Evolutionary conservation across 2,888 invertebrate species (phyloP), one percentile per base, ranked within the genome.

Genomic region (Phania funesta): DNA sequence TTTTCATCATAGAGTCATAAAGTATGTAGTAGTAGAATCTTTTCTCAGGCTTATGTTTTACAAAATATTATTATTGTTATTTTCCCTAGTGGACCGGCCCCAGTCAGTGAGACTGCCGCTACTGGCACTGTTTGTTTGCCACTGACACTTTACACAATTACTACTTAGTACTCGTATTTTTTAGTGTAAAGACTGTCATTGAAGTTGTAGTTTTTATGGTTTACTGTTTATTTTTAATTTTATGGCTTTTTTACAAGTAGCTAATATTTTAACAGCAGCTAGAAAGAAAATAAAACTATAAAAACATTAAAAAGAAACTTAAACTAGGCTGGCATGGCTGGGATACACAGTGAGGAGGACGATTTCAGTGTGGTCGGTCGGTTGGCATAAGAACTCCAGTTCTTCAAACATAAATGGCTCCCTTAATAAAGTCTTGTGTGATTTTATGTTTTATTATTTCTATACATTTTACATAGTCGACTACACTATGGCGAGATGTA

Each of bases 11-110:
- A 29, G 41, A 68, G 41, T 65, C 60, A 52, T 32, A 58, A 70
- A 70, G 52, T 48, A 41, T 48, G n/a, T 48, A 24, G 35, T 26
- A 62, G 70, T 70, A 22, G 38, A 54, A 6, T 60, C 52, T 35
- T 50, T 73, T 78, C 78, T 74, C 78, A 82, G 82, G 74, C 82
- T 82, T 70, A 48, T 78, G 74, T 75, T 74, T 78, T 70, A 70
- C 65, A 78, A 78, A 78, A 78, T 75, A 70, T 75, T 68, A 41
- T 74, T 79, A 41, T 75, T n/a, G n/a, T n/a, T 81, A 77, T 77
- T 77, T 67, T 76, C 52, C 44, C 74, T 62, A 68, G 60, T 78
- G 64, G 56, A 56, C 71, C 56, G 41, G 62, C 41, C 13, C 41
- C 32, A 62, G 52, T 62, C 41, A 74, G 46, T 46, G 32, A 46